Conservation (phyloP, 2,113 vertebrate species). For the Noctilio leporinus region DNA sequence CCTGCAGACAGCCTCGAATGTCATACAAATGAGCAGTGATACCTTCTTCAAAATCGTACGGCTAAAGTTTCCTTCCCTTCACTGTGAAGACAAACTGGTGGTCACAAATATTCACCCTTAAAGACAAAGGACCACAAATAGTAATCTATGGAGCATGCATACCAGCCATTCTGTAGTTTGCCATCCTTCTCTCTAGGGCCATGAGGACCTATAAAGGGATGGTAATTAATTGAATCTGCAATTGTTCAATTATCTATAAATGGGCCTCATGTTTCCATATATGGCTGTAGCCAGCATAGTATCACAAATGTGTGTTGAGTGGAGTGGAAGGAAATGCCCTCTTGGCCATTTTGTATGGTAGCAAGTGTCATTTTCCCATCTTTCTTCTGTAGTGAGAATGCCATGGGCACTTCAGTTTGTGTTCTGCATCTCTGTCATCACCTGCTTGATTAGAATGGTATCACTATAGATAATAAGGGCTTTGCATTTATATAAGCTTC, state of each 20-base stretch:
- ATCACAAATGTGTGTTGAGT: not conserved
- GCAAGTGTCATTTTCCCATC: not conserved
- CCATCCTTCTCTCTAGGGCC: not conserved
- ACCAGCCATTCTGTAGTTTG: not conserved
- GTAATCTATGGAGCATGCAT: not conserved
- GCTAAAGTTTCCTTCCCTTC: not conserved
- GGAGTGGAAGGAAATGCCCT: not conserved
- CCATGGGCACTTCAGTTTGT: not conserved
- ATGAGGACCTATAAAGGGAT: not conserved
- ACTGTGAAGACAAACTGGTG: not conserved
- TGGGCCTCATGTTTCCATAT: not conserved
- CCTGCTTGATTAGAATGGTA: not conserved
- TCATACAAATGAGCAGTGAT: not conserved
- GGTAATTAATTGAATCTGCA: not conserved
- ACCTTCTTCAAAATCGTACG: not conserved
- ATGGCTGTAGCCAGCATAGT: not conserved
- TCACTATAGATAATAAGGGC: not conserved
- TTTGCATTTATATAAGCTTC: conserved; percentile 14
- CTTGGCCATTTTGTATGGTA: not conserved
- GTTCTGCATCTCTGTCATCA: not conserved
- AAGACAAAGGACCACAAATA: not conserved
- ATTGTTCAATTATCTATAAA: not conserved
- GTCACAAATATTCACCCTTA: not conserved
- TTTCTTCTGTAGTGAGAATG: not conserved
- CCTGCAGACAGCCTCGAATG: not conserved